A percentile compares a stretch with the other conserved stretches of the same genome.
Evolutionary conservation across 2,113 vertebrate species (phyloP).

Genomic region (Lipophrys pholis): DNA sequence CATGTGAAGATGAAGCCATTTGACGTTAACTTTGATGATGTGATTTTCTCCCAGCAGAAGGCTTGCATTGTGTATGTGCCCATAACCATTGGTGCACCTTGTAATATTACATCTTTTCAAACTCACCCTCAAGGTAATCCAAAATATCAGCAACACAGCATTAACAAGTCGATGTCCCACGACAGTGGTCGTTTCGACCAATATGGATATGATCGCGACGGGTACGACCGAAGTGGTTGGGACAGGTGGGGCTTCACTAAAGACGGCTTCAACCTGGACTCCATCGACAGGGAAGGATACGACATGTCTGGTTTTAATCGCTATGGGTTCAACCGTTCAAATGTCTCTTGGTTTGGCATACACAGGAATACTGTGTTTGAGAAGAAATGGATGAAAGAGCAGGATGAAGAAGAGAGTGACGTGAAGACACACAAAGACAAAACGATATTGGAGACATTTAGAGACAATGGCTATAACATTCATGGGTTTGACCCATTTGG

Average conservation of each 20-base stretch:
- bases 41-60: constrained; percentile 42
- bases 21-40: constrained; percentile 49
- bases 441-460: constrained; percentile 48
- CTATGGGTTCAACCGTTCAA: constrained; percentile 62
- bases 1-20: constrained; percentile 66
- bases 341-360: constrained; percentile 61
- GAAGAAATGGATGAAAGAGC: neutral
- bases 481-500: constrained; percentile 60
- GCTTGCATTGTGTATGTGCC: constrained; percentile 64
- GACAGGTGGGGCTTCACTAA: constrained; percentile 42
- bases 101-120: constrained; percentile 53
- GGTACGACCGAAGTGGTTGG: constrained; percentile 58
- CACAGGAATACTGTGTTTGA: constrained; percentile 24
- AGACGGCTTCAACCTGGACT: constrained; percentile 59
- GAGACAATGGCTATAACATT: constrained; percentile 48
- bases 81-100: constrained; percentile 70
- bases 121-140: constrained; percentile 7
- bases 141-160: neutral
- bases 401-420: neutral
- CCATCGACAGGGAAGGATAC: constrained; percentile 61
- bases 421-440: neutral
- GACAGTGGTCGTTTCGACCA: constrained; percentile 32
- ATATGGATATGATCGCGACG: constrained; percentile 22
- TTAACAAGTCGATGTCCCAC: neutral
- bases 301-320: constrained; percentile 62